These are phyloP conservation scores for Psittacus erithacus DNA, from an alignment of 2,113 vertebrate genomes.

Conservation along the genomic window DNA sequence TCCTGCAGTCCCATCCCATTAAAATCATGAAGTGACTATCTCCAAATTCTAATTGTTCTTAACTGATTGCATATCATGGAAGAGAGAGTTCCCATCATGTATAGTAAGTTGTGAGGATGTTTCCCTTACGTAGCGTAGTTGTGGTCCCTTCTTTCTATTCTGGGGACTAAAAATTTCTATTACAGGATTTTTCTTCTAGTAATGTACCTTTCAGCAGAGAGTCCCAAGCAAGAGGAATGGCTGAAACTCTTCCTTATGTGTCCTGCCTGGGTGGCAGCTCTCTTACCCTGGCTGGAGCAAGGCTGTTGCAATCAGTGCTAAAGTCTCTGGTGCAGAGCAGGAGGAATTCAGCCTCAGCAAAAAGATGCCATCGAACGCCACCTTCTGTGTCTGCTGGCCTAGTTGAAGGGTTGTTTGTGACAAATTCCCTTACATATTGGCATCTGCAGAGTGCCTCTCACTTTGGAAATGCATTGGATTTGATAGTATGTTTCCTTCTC, in stretches of 20 bases:
- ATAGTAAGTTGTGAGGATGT: neutral
- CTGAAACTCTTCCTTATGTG: neutral
- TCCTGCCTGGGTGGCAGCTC: neutral
- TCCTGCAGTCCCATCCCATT: neutral
- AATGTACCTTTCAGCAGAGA: neutral
- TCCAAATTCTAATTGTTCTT: neutral
- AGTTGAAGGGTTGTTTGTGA: neutral
- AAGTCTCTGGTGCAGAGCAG: neutral
- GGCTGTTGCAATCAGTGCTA: neutral
- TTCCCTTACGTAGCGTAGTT: neutral
- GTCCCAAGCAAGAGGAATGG: neutral
- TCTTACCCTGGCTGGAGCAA: neutral
- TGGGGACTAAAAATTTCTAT: neutral
- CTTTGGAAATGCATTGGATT: neutral
- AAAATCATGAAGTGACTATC: neutral
- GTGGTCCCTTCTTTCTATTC: neutral
- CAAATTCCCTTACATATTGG: neutral
- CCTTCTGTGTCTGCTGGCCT: neutral
- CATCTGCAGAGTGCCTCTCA: neutral
- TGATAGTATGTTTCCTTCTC: neutral
- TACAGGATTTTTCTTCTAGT: neutral
- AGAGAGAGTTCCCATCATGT: neutral
- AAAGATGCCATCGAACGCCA: neutral
- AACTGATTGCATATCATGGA: neutral
- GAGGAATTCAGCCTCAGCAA: constrained; percentile 15